Conservation (phyloP, 2,888 invertebrate species). For the Oscheius myriophilus region DNA sequence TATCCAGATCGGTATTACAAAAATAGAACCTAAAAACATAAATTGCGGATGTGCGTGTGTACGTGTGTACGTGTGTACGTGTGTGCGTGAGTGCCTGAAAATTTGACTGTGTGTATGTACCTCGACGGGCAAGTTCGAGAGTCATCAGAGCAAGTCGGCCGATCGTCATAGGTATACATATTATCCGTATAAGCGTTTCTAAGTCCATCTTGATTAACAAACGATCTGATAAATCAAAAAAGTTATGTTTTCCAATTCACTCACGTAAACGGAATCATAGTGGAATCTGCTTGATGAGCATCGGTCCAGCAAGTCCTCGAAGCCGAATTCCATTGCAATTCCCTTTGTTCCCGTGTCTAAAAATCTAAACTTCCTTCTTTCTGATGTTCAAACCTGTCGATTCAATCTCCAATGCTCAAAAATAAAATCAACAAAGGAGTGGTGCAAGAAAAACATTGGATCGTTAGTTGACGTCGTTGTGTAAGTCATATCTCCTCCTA, state of each 20-base stretch:
- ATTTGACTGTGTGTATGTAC: too few relatives aligned
- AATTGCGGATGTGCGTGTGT: too few relatives aligned
- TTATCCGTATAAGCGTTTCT: constrained; percentile 16
- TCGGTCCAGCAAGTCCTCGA: constrained; percentile 1
- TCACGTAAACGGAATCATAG: constrained; percentile 13
- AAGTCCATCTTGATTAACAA: constrained; percentile 6
- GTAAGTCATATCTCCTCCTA: constrained; percentile 25
- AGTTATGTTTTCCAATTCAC: neutral
- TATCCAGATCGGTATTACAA: too few relatives aligned
- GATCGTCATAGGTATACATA: constrained; percentile 3
- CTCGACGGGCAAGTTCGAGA: too few relatives aligned
- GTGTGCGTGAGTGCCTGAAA: too few relatives aligned
- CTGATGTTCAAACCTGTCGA: too few relatives aligned
- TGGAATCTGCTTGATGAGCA: constrained; percentile 5
- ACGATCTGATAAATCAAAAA: neutral
- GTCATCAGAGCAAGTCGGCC: neutral
- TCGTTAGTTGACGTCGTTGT: constrained; percentile 23
- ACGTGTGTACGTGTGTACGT: too few relatives aligned
- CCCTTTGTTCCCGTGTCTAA: too few relatives aligned
- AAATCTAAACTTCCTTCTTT: neutral
- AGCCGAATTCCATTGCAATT: neutral
- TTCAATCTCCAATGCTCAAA: constrained; percentile 23
- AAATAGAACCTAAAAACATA: too few relatives aligned
- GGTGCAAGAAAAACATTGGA: constrained; percentile 29
- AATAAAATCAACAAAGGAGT: constrained; percentile 20